Conservation (phyloP, 2,113 vertebrate species). For the Gopherus flavomarginatus region DNA sequence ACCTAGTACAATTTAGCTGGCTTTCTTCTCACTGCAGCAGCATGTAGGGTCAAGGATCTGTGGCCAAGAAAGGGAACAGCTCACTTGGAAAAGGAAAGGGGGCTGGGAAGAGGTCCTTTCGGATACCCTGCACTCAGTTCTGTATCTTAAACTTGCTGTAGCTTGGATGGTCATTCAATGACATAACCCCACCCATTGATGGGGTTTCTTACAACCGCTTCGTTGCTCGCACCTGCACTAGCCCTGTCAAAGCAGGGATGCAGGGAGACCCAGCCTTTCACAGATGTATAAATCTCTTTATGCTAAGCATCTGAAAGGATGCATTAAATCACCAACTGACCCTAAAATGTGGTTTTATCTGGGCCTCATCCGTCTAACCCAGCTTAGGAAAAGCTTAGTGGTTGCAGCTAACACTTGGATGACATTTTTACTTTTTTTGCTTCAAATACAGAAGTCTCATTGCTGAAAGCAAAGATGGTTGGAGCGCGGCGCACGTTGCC, state of each 20-base stretch:
- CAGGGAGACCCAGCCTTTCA: neutral
- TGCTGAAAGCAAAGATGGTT: neutral
- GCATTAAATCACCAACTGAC: conserved; percentile 29
- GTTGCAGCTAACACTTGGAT: neutral
- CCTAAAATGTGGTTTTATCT: neutral
- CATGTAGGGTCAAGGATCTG: neutral
- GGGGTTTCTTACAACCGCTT: neutral
- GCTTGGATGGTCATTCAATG: neutral
- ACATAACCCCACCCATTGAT: neutral
- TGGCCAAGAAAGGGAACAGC: neutral
- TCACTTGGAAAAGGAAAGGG: neutral
- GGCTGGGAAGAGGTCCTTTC: neutral
- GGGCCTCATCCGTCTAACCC: conserved; percentile 2
- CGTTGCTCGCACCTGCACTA: neutral
- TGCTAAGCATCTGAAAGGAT: neutral
- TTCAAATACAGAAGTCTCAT: neutral
- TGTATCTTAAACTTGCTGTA: neutral
- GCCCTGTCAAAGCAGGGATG: neutral
- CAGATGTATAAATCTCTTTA: neutral
- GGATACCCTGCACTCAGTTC: neutral
- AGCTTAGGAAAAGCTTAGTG: neutral
- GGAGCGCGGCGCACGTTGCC: neutral
- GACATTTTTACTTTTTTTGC: neutral
- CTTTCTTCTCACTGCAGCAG: neutral
- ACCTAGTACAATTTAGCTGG: neutral